A percentile compares a stretch with the other conserved stretches of the same genome.
Evolutionary conservation across 53 echinoderm and acorn worm species (phyloP).

Genomic region (Paracentrotus lividus): DNA sequence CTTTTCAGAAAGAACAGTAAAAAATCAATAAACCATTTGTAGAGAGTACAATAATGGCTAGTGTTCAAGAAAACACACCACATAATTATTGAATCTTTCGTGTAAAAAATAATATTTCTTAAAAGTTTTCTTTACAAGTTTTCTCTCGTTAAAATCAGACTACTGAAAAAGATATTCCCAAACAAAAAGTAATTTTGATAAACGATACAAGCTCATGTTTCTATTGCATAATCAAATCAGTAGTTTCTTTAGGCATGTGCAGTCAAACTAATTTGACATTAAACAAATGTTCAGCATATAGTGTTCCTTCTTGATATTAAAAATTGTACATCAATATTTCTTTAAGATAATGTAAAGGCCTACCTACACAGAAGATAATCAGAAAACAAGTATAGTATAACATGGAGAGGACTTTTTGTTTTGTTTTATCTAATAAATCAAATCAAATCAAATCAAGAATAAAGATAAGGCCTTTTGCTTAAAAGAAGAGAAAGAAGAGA

Average conservation of each 20-base stretch:
- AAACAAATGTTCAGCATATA: background rate
- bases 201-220: constrained; percentile 7
- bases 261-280: background rate
- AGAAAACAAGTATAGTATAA: background rate
- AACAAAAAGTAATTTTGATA: constrained; percentile 38
- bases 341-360: too few species aligned
- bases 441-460: background rate
- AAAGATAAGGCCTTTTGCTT: background rate
- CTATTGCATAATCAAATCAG: background rate
- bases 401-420: background rate
- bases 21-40: too few species aligned
- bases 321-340: background rate
- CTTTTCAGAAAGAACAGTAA: background rate
- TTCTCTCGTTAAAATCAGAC: background rate
- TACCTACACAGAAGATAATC: background rate
- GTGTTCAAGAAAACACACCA: background rate
- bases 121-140: background rate
- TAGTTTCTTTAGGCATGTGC: background rate
- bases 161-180: background rate
- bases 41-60: background rate
- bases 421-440: background rate
- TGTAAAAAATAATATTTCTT: too few species aligned
- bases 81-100: background rate
- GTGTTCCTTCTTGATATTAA: background rate
- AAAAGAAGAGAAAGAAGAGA: background rate